A percentile compares a stretch with the other conserved stretches of the same genome.
Evolutionary conservation across 1,140 invertebrate genomes (phyloP).

Genomic region (Antheraea mylitta): DNA sequence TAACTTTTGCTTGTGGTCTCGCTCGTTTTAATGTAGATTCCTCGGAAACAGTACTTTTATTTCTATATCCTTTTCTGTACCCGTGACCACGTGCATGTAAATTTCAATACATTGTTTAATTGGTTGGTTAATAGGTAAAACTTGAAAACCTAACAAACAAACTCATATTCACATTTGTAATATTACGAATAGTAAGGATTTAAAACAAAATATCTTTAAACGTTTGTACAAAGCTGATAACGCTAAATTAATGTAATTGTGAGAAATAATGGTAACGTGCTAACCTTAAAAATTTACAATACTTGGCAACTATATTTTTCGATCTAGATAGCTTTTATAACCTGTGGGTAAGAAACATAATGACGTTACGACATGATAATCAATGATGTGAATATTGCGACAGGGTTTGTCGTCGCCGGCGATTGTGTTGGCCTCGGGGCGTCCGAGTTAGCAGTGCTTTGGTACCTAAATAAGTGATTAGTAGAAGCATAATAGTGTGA

Average conservation of each 20-base stretch:
- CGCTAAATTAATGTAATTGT: not conserved
- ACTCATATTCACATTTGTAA: too few species aligned
- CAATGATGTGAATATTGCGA: slow-evolving; percentile 33
- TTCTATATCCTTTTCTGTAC: too few species aligned
- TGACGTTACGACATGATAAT: slow-evolving; percentile 37
- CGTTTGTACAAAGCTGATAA: not conserved
- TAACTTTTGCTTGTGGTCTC: too few species aligned
- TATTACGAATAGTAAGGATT: not conserved
- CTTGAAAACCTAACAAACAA: too few species aligned
- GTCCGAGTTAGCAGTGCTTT: not conserved
- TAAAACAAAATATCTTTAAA: not conserved
- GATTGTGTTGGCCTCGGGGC: slow-evolving; percentile 13
- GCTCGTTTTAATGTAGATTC: too few species aligned
- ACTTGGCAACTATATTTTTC: slow-evolving; percentile 24
- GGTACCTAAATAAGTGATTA: not conserved
- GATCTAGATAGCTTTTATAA: slow-evolving; percentile 31
- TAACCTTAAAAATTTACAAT: slow-evolving; percentile 27
- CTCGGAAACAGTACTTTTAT: too few species aligned
- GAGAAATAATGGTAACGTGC: slow-evolving; percentile 14
- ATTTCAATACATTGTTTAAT: too few species aligned
- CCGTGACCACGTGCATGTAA: too few species aligned
- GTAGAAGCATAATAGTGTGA: not conserved
- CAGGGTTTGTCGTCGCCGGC: slow-evolving; percentile 12
- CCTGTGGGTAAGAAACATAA: slow-evolving; percentile 39
- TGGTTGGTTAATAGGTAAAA: too few species aligned